phyloP scores from a whole-genome alignment of 2,888 invertebrate species.

The Nymphalis polychloros region DNA sequence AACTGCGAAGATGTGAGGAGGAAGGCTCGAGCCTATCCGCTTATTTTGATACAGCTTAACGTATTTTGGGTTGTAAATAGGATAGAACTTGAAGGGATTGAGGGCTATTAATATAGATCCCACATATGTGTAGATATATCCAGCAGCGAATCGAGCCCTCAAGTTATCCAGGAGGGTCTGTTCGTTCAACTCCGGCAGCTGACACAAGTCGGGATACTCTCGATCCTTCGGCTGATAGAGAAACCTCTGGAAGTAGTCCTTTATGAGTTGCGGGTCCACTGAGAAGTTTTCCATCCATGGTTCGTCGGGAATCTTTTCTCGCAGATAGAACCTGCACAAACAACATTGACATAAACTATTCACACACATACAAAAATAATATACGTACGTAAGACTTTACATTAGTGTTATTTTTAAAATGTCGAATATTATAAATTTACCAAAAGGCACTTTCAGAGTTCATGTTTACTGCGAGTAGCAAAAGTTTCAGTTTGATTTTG shows the following conservation, averaged over 20 bases:
- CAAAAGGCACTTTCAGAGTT: conserved; percentile 52
- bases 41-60: conserved; percentile 97
- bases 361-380: not conserved
- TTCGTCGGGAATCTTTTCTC: conserved; percentile 92
- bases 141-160: conserved; percentile 91
- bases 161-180: conserved; percentile 95
- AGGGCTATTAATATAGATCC: conserved; percentile 97
- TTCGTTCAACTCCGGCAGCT: conserved; percentile 96
- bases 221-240: conserved; percentile 95
- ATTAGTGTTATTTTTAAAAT: conserved; percentile 61
- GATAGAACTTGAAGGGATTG: conserved; percentile 96
- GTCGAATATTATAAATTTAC: conserved; percentile 46
- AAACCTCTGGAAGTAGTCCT: conserved; percentile 95
- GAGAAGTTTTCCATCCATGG: conserved; percentile 94
- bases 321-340: conserved; percentile 88
- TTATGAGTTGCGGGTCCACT: conserved; percentile 94
- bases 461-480: conserved; percentile 59
- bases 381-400: conserved; percentile 50
- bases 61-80: conserved; percentile 98
- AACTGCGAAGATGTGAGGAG: conserved; percentile 98
- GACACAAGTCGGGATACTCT: conserved; percentile 97
- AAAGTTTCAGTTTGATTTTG: conserved; percentile 67
- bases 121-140: conserved; percentile 97
- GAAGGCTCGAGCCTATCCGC: conserved; percentile 93
- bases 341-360: not conserved